Evolutionary conservation across 2,888 invertebrate genomes (phyloP), one percentile per base, ranked within the genome.

Genomic region (Aethes cnicana): DNA sequence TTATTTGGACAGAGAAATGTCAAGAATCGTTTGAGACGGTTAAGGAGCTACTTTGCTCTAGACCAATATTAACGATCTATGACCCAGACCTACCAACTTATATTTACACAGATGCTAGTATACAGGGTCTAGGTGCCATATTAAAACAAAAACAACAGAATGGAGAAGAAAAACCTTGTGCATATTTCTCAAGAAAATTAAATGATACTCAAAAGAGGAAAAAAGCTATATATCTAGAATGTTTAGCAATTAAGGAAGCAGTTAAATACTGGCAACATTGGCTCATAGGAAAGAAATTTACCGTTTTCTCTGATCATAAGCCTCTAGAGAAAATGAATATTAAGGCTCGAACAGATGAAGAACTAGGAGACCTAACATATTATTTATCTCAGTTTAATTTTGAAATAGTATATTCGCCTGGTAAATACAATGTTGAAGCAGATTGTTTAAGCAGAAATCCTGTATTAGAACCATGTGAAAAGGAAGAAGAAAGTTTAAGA

Each of bases 151-250:
- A n/a, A 11, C 32, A 48, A 11, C 2, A n/a, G 3, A 32, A 41
- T n/a, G 32, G 23, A 25, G 23, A 48, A 14, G 33, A 33, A n/a
- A 48, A 41, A 18, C 61, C 60, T 7, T 54, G 53, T 4, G 57
- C 58, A 12, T 55, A 48, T 18, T 54, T 57, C 20, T 57, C 48
- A 4, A 54, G 36, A 47, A 54, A 54, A 42, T 18, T 57, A 23
- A 54, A 30, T 25, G 39, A 50, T 9, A 14, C 44, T 4, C 55
- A 55, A 46, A 28, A 37, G 17, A 50, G 14, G 11, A 50, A 30
- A 7, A 50, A 50, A 16, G 43, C 50, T 6, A 36, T 50, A 20
- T 50, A 50, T 16, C 11, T 50, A n/a, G 50, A 49, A 20, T 48
- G 48, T 18, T 16, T 48, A 8, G 48, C 48, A 11, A 48, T 48